phyloP scores from a whole-genome alignment of 2,113 vertebrate species.

The Leptocoma aspasia region DNA sequence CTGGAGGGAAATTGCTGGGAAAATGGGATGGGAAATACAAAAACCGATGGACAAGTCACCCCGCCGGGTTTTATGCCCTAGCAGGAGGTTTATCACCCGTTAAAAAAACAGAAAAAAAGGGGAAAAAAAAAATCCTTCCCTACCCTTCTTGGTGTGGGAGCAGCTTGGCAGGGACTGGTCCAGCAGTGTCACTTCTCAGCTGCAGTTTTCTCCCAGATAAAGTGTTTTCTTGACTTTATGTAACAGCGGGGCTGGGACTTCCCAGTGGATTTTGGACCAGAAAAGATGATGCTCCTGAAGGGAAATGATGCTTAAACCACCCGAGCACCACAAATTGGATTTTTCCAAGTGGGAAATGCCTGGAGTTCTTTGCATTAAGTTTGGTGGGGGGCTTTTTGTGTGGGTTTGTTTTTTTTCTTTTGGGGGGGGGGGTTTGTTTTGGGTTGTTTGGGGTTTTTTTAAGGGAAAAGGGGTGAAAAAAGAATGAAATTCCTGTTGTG shows the following conservation, averaged over 20 bases:
- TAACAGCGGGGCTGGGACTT: background rate
- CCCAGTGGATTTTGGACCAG: background rate
- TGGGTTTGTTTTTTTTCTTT: background rate
- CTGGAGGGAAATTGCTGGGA: background rate
- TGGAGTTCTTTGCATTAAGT: background rate
- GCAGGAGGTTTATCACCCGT: constrained; percentile 49
- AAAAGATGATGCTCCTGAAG: background rate
- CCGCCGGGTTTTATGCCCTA: background rate
- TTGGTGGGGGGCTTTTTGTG: background rate
- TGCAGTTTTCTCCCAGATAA: background rate
- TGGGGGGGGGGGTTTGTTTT: background rate
- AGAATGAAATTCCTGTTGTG: background rate
- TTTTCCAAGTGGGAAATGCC: background rate
- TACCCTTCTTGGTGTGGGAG: background rate
- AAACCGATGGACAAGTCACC: background rate
- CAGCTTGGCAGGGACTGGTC: background rate
- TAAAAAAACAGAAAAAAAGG: background rate
- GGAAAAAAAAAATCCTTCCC: background rate
- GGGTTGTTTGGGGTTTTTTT: background rate
- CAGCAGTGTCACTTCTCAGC: background rate
- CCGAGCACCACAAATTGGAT: background rate
- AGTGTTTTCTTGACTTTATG: background rate
- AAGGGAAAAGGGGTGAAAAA: background rate
- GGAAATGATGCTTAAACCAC: background rate
- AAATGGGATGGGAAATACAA: background rate